These are phyloP conservation scores for Sialis fuliginosa DNA, from an alignment of 2,888 invertebrate genomes.

Conservation along the genomic window DNA sequence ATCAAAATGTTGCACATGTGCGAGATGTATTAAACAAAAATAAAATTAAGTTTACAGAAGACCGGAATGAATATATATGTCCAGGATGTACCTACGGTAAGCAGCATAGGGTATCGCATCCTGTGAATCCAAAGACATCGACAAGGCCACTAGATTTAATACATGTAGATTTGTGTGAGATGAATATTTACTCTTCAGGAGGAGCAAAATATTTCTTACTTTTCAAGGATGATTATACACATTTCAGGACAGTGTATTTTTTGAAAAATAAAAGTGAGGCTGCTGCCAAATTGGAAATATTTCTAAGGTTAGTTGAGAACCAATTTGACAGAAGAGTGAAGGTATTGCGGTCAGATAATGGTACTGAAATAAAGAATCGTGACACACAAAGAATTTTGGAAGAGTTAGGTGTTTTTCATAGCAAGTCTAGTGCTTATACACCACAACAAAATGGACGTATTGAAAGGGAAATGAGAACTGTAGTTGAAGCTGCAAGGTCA, in stretches of 20 bases:
- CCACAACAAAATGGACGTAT: conserved; percentile 18
- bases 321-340: conserved; percentile 14
- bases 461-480: conserved; percentile 17
- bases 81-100: conserved; percentile 4
- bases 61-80: conserved; percentile 4
- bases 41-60: conserved; percentile 1
- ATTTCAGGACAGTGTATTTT: conserved; percentile 15
- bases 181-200: conserved; percentile 12
- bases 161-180: conserved; percentile 14
- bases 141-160: conserved; percentile 10
- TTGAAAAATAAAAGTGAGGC: conserved; percentile 15
- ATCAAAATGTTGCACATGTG: conserved; percentile 14
- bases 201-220: conserved; percentile 15
- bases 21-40: conserved; percentile 9
- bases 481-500: conserved; percentile 16
- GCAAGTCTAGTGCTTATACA: conserved; percentile 11
- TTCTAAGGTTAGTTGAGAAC: conserved; percentile 14
- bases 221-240: conserved; percentile 14
- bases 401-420: conserved; percentile 11
- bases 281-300: conserved; percentile 9
- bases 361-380: conserved; percentile 15
- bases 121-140: conserved; percentile 9
- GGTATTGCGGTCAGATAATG: conserved; percentile 14
- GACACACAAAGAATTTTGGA: conserved; percentile 11
- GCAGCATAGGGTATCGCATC: conserved; percentile 10